Base-by-base conservation (phyloP, 1,140 invertebrate species). In the Vollenhovia emeryi region DNA sequence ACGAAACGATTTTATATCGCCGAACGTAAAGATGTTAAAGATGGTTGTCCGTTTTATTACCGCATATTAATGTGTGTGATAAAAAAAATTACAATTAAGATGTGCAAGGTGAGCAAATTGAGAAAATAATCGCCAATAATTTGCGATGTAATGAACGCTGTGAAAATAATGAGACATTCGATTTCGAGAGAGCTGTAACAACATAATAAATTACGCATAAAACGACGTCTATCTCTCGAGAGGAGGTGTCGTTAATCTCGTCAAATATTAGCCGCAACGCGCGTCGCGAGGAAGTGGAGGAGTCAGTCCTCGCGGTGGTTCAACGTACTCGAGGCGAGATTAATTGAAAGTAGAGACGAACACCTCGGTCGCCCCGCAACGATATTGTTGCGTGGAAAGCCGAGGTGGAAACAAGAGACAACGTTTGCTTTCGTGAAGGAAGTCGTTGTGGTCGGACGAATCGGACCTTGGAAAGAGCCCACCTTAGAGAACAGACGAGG, bases 371-470 rank as follows among this genome's bases (percentile, higher is more conserved):
- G 57, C 43, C 33, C 27, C 30, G 11, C 40, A 3, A 33, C 27
- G 36, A 80, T 52, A 52, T 74, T 74, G 71, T 27, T 48, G 33
- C 30, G 57, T 59, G 45, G 27, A 52, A 82, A 27, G 45, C 43
- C 48, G 30, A 66, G 18, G 48, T 59, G 73, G 68, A 59, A 79
- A 73, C 60, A 75, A 52, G 9, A 52, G 43, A 18, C 45, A 40
- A 62, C 40, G 27, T 50, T 86, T 59, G 15, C 50, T 52, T 76
- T 59, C 27, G 45, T 78, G 71, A 68, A 88, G 87, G 87, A 86
- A 88, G 71, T 89, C 48, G 76, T 89, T 86, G 87, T 57, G 76
- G 87, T 85, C 57, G 76, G 69, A 82, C 73, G 84, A 88, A 66
- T 88, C 71, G 87, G 62, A 86, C 71, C 87, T 89, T 89, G 83